Percentiles rank a stretch among this genome's conserved stretches.
These are phyloP conservation scores for Zootermopsis nevadensis DNA, from an alignment of 2,888 invertebrate species.

Conservation along the genomic window DNA sequence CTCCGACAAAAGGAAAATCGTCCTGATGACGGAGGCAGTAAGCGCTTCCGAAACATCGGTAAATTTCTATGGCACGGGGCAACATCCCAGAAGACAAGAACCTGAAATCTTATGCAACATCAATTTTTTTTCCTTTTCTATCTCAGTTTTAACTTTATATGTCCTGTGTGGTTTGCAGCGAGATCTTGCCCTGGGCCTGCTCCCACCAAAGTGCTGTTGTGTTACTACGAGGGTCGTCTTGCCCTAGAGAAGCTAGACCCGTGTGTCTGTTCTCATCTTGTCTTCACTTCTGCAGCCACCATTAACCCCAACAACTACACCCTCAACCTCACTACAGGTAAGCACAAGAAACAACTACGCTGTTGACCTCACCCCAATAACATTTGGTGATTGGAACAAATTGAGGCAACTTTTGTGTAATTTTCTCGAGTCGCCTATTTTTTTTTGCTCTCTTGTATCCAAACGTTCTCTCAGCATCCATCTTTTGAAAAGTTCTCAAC, in stretches of 20 bases:
- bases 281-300: conserved; percentile 49
- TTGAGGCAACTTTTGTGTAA: background rate
- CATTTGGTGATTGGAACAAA: background rate
- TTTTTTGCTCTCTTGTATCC: too few relatives aligned
- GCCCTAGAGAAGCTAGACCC: conserved; percentile 49
- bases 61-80: too few relatives aligned
- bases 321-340: conserved; percentile 51
- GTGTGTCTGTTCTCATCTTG: conserved; percentile 53
- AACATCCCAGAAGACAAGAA: too few relatives aligned
- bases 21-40: too few relatives aligned
- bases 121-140: too few relatives aligned
- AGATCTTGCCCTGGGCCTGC: conserved; percentile 20
- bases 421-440: too few relatives aligned
- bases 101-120: too few relatives aligned
- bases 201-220: conserved; percentile 54
- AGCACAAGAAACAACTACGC: conserved; percentile 6
- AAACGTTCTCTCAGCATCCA: background rate
- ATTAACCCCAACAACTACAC: conserved; percentile 48
- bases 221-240: conserved; percentile 54
- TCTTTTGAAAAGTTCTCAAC: too few relatives aligned
- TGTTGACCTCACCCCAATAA: background rate
- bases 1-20: too few relatives aligned
- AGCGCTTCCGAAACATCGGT: too few relatives aligned
- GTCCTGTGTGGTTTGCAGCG: background rate
- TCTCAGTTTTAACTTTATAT: too few relatives aligned